phyloP scores from a whole-genome alignment of 2,797 vertebrate genomes.

The Anguilla marmorata region DNA sequence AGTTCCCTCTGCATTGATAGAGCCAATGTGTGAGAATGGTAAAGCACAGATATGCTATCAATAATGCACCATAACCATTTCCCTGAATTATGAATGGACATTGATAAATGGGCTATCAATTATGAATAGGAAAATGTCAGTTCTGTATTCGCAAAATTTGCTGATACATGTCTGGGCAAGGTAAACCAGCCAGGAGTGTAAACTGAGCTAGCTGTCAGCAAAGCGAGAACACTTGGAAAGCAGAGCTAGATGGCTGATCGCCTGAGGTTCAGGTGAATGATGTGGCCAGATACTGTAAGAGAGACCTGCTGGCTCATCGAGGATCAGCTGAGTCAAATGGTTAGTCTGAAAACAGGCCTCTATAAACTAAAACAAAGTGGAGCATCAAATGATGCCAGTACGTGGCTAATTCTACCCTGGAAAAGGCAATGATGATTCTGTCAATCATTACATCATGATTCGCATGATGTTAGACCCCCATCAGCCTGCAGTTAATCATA shows the following conservation, averaged over 20 bases:
- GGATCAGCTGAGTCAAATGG: neutral
- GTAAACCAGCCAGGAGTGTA: conserved; percentile 13
- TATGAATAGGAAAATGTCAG: conserved; percentile 55
- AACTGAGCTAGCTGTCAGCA: conserved; percentile 22
- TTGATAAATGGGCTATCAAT: conserved; percentile 57
- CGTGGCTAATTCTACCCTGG: neutral
- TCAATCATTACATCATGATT: neutral
- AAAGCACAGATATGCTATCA: conserved; percentile 38
- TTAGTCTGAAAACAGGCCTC: neutral
- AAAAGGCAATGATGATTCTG: neutral
- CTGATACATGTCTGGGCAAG: conserved; percentile 31
- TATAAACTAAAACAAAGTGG: neutral
- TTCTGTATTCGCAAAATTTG: conserved; percentile 47
- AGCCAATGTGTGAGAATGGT: too few species aligned
- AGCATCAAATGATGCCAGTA: neutral
- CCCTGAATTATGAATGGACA: conserved; percentile 51
- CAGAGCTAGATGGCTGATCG: too few species aligned
- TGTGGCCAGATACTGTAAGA: neutral
- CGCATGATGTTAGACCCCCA: neutral
- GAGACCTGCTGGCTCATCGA: neutral
- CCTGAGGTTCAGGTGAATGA: too few species aligned
- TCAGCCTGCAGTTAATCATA: too few species aligned
- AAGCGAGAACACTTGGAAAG: neutral
- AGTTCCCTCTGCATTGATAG: neutral
- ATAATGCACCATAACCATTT: conserved; percentile 53